phyloP scores from a whole-genome alignment of 2,113 vertebrate species.

The Anseranas semipalmata region DNA sequence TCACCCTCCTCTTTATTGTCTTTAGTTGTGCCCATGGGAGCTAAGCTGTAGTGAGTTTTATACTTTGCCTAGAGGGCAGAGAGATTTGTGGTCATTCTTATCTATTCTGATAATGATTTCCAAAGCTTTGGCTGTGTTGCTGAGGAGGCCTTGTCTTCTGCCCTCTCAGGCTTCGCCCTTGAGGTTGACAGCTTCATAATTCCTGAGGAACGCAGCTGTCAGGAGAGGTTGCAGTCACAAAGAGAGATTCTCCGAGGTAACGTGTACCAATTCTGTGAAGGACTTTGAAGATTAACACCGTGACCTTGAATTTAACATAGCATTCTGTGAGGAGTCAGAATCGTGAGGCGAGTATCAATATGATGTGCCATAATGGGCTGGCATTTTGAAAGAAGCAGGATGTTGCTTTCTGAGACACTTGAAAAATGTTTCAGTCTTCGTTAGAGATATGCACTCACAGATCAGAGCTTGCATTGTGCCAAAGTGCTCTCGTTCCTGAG shows the following conservation, averaged over 20 bases:
- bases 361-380: background rate
- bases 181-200: slow-evolving; percentile 72
- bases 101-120: slow-evolving; percentile 60
- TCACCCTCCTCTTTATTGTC: slow-evolving; percentile 25
- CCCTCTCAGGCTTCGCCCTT: slow-evolving; percentile 59
- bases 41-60: slow-evolving; percentile 23
- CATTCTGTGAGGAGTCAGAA: slow-evolving; percentile 26
- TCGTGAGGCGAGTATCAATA: slow-evolving; percentile 5
- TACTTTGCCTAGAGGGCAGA: slow-evolving; percentile 22
- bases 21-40: slow-evolving; percentile 14
- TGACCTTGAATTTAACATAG: slow-evolving; percentile 49
- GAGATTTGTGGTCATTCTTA: slow-evolving; percentile 67
- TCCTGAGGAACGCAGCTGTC: slow-evolving; percentile 64
- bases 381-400: background rate
- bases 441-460: background rate
- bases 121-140: slow-evolving; percentile 45
- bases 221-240: slow-evolving; percentile 52
- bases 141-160: slow-evolving; percentile 50
- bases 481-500: background rate
- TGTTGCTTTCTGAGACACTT: background rate
- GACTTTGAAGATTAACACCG: slow-evolving; percentile 65
- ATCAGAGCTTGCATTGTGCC: background rate
- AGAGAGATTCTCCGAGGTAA: slow-evolving; percentile 54
- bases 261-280: slow-evolving; percentile 49
- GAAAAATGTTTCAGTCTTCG: background rate